Conservation (phyloP, 2,888 invertebrate genomes). For the Bellardia pandia region DNA sequence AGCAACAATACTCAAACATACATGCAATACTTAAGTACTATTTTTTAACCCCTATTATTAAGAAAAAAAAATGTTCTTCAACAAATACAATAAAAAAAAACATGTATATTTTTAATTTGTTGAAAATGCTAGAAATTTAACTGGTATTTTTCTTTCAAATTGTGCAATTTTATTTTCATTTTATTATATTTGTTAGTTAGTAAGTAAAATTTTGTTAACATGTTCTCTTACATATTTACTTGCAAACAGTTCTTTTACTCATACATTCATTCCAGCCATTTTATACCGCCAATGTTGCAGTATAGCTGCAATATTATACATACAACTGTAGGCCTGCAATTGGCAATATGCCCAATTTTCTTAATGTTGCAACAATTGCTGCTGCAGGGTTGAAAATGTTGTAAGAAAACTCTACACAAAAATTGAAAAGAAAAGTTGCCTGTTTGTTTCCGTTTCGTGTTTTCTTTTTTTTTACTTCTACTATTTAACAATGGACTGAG, state of each 20-base stretch:
- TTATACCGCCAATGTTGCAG: slow-evolving; percentile 33
- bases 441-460: slow-evolving; percentile 47
- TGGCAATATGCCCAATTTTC: slow-evolving; percentile 69
- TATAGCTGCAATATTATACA: background rate
- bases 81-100: slow-evolving; percentile 18
- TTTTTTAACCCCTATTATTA: slow-evolving; percentile 14
- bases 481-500: slow-evolving; percentile 53
- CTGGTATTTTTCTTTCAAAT: slow-evolving; percentile 43
- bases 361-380: slow-evolving; percentile 66
- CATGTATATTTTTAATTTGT: slow-evolving; percentile 60
- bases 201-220: slow-evolving; percentile 65
- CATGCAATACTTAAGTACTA: slow-evolving; percentile 28
- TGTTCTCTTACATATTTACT: slow-evolving; percentile 35
- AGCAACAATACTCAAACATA: background rate
- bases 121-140: slow-evolving; percentile 39
- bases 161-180: background rate
- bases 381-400: slow-evolving; percentile 44
- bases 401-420: slow-evolving; percentile 16
- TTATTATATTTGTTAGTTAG: slow-evolving; percentile 36
- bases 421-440: slow-evolving; percentile 34
- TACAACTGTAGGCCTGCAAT: slow-evolving; percentile 51
- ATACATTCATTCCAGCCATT: background rate
- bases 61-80: background rate
- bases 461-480: slow-evolving; percentile 24
- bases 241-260: background rate